These are phyloP conservation scores for Microtus ochrogaster DNA, from an alignment of 2,113 vertebrate species.

Conservation along the genomic window DNA sequence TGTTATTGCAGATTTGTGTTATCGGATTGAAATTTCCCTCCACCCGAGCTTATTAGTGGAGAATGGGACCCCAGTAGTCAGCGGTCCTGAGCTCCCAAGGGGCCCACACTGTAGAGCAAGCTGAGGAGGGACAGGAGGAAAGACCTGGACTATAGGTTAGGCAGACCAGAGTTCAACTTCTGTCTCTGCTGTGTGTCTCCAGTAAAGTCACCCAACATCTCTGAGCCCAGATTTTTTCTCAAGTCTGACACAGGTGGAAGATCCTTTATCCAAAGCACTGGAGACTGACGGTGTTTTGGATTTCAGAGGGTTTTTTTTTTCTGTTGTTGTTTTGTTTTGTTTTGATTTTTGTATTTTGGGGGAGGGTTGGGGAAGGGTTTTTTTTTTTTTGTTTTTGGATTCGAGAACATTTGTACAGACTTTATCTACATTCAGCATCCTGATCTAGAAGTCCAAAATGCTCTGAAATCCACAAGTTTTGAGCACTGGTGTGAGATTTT, in stretches of 20 bases:
- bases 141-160: not conserved
- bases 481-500: not conserved
- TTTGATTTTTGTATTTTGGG: too few species aligned
- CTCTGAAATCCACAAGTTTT: not conserved
- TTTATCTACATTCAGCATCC: not conserved
- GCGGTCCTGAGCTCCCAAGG: not conserved
- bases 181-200: slow-evolving; percentile 14
- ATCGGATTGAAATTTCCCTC: slow-evolving; percentile 85
- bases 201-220: not conserved
- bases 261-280: not conserved
- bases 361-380: too few species aligned
- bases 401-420: not conserved
- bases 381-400: too few species aligned
- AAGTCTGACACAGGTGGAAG: not conserved
- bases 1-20: slow-evolving; percentile 87
- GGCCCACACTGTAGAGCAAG: not conserved
- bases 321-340: too few species aligned
- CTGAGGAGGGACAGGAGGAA: rapidly evolving
- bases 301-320: not conserved
- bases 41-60: slow-evolving; percentile 75
- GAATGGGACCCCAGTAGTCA: slow-evolving; percentile 67
- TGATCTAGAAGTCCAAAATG: not conserved
- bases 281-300: not conserved
- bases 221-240: not conserved
- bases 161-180: not conserved